These are phyloP conservation scores for Epinephelus cyanopodus DNA, from an alignment of 2,113 vertebrate genomes.

Conservation along the genomic window DNA sequence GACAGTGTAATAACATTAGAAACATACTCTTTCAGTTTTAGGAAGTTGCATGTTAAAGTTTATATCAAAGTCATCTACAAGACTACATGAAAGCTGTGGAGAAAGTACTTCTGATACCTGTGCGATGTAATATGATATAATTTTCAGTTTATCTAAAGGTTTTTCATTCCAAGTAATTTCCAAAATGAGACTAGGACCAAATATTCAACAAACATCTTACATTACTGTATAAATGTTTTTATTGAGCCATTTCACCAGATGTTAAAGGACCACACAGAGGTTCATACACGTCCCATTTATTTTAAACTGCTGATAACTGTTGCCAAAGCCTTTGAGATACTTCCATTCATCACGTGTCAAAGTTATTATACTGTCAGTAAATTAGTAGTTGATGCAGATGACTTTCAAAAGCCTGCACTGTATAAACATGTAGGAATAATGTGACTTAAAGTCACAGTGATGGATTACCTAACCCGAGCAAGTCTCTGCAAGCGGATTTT, in stretches of 20 bases:
- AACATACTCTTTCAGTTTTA: background rate
- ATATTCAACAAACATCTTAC: background rate
- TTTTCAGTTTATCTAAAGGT: background rate
- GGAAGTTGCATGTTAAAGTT: too few relatives aligned
- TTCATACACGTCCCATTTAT: background rate
- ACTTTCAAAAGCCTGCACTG: background rate
- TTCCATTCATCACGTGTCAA: background rate
- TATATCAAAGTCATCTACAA: background rate
- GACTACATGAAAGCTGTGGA: background rate
- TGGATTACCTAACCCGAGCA: background rate
- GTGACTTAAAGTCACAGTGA: background rate
- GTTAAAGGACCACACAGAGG: background rate
- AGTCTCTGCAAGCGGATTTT: conserved; percentile 21
- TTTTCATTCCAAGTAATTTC: background rate
- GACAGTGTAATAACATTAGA: background rate
- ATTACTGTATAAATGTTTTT: conserved; percentile 1
- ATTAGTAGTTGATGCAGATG: background rate
- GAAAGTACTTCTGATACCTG: background rate
- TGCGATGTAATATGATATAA: background rate
- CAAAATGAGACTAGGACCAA: background rate
- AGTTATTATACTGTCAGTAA: conserved; percentile 15
- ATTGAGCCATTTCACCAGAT: background rate
- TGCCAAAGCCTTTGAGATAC: background rate
- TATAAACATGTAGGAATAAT: conserved; percentile 20
- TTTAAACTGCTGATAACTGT: background rate